phyloP scores from a whole-genome alignment of 1,140 invertebrate genomes.

The Papilio aristodemus region DNA sequence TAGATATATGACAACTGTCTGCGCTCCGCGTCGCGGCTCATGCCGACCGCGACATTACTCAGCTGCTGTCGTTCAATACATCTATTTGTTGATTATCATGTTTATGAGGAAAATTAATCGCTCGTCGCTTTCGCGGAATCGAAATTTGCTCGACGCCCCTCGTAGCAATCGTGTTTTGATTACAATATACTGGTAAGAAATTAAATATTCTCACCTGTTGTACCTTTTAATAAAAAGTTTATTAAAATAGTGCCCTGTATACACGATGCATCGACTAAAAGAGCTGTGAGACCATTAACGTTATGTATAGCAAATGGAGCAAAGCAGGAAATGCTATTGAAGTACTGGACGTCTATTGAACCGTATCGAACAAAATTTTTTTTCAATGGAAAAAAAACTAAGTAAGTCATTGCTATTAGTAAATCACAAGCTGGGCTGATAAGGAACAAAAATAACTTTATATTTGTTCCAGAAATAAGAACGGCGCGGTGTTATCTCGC shows the following conservation, averaged over 20 bases:
- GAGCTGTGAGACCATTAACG: no score
- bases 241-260: no score
- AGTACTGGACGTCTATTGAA: no score
- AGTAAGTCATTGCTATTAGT: conserved; percentile 7
- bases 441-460: conserved; percentile 9
- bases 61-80: conserved; percentile 5
- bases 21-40: neutral
- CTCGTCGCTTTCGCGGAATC: neutral
- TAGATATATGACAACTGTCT: neutral
- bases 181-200: no score
- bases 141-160: neutral
- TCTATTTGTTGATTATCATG: conserved; percentile 14
- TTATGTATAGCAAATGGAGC: no score
- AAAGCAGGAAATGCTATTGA: no score
- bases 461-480: conserved; percentile 17
- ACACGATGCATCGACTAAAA: no score
- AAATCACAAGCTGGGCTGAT: neutral
- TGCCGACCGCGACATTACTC: conserved; percentile 4
- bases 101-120: conserved; percentile 1
- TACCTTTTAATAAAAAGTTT: no score
- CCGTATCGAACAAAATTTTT: no score
- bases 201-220: no score
- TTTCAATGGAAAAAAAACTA: no score
- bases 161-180: neutral
- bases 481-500: neutral